Conservation (phyloP, 2,888 invertebrate species). For the Eretmocerus hayati region DNA sequence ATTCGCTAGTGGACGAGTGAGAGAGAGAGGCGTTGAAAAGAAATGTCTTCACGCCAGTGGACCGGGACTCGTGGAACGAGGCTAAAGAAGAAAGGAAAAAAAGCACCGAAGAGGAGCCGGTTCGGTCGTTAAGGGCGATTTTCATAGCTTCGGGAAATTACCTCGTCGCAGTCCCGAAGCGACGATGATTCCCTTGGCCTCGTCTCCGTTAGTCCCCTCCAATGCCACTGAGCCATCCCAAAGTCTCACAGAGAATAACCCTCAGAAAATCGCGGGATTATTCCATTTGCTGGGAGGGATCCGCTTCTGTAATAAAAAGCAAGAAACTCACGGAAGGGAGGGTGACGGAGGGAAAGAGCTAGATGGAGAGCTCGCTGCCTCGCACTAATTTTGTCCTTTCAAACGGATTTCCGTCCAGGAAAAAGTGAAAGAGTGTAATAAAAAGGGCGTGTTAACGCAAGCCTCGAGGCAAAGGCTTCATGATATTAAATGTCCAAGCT, state of each 20-base stretch:
- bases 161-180: constrained; percentile 15
- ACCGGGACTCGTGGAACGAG: not conserved
- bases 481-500: constrained; percentile 18
- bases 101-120: constrained; percentile 10
- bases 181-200: constrained; percentile 19
- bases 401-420: constrained; percentile 12
- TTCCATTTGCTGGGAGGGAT: constrained; percentile 20
- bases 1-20: constrained; percentile 6
- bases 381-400: constrained; percentile 19
- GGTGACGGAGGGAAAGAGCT: no score
- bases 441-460: constrained; percentile 11
- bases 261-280: constrained; percentile 23
- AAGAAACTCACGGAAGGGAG: not conserved
- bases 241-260: constrained; percentile 10
- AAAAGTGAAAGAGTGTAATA: not conserved
- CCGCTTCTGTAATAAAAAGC: not conserved
- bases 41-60: constrained; percentile 15
- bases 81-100: constrained; percentile 12
- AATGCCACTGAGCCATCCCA: not conserved
- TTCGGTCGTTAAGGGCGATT: constrained; percentile 26
- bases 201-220: not conserved
- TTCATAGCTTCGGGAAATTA: constrained; percentile 27
- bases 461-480: constrained; percentile 8
- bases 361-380: no score
- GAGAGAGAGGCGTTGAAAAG: constrained; percentile 19